These are phyloP conservation scores for Acanthoscelides obtectus DNA, from an alignment of 2,888 invertebrate genomes.

Conservation along the genomic window DNA sequence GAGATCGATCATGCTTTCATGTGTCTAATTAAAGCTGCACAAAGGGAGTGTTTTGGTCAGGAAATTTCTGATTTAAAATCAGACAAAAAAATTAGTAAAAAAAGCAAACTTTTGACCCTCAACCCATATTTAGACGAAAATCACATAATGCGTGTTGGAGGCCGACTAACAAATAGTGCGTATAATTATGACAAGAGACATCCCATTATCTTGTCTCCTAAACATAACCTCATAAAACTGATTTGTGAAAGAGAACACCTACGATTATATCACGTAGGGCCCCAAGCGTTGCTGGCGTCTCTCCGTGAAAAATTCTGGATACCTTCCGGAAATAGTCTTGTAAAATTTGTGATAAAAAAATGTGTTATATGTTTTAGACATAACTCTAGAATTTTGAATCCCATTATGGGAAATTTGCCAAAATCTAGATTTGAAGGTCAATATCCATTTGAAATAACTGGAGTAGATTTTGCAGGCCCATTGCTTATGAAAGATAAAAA, in stretches of 20 bases:
- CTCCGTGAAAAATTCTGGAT: constrained; percentile 6
- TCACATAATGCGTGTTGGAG: constrained; percentile 8
- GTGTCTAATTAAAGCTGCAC: too few relatives aligned
- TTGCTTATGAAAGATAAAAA: constrained; percentile 7
- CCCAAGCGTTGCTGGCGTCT: constrained; percentile 13
- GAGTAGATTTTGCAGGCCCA: constrained; percentile 17
- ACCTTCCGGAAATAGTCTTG: constrained; percentile 14
- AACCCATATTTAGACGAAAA: too few relatives aligned
- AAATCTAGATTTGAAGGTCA: constrained; percentile 7
- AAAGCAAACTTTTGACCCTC: too few relatives aligned
- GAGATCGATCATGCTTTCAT: too few relatives aligned
- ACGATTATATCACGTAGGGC: constrained; percentile 17
- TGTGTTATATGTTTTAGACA: constrained; percentile 19
- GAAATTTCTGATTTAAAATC: too few relatives aligned
- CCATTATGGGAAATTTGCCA: constrained; percentile 17
- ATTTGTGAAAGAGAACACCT: constrained; percentile 14
- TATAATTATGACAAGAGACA: constrained; percentile 16
- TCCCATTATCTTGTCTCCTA: constrained; percentile 15
- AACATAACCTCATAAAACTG: constrained; percentile 14
- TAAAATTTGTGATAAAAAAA: constrained; percentile 9
- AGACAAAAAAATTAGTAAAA: too few relatives aligned
- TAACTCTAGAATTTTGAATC: constrained; percentile 10
- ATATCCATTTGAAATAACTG: constrained; percentile 12
- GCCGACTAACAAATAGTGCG: constrained; percentile 11
- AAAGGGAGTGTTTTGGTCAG: too few relatives aligned